Conservation (phyloP, 2,888 invertebrate species). For the Cerceris ruficornis region DNA sequence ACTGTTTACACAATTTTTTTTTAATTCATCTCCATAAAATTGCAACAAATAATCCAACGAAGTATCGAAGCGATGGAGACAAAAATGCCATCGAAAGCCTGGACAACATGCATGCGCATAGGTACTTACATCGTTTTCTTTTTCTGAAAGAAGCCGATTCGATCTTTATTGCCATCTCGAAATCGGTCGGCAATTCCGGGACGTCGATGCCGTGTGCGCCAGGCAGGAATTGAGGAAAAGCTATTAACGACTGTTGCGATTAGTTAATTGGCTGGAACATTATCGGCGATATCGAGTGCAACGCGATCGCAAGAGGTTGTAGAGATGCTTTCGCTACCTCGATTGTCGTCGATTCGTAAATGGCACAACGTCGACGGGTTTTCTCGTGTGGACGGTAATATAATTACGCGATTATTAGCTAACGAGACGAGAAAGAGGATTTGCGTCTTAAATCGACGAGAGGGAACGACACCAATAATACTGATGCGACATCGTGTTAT, state of each 20-base stretch:
- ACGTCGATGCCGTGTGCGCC: not conserved
- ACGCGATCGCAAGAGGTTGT: slow-evolving; percentile 4
- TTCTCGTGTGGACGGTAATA: not conserved
- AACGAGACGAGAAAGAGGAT: not conserved
- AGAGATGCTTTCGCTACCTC: slow-evolving; percentile 6
- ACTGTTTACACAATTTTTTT: too few relatives aligned
- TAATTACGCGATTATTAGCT: slow-evolving; percentile 4
- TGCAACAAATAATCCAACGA: too few relatives aligned
- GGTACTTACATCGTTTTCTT: not conserved
- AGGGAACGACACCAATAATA: too few relatives aligned
- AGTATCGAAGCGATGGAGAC: too few relatives aligned
- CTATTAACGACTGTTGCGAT: slow-evolving; percentile 11
- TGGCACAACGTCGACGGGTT: not conserved
- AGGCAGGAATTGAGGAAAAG: slow-evolving; percentile 1
- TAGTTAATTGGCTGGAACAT: slow-evolving; percentile 10
- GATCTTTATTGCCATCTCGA: not conserved
- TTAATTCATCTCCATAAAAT: too few relatives aligned
- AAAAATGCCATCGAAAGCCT: too few relatives aligned
- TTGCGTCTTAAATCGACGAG: not conserved
- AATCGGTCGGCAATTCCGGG: not conserved
- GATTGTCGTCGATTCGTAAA: slow-evolving; percentile 2
- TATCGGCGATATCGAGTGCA: slow-evolving; percentile 10
- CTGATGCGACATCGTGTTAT: too few relatives aligned
- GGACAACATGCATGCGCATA: too few relatives aligned
- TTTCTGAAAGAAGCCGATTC: not conserved